Conservation (phyloP, 2,888 invertebrate species). For the Eucera pruinosa region DNA sequence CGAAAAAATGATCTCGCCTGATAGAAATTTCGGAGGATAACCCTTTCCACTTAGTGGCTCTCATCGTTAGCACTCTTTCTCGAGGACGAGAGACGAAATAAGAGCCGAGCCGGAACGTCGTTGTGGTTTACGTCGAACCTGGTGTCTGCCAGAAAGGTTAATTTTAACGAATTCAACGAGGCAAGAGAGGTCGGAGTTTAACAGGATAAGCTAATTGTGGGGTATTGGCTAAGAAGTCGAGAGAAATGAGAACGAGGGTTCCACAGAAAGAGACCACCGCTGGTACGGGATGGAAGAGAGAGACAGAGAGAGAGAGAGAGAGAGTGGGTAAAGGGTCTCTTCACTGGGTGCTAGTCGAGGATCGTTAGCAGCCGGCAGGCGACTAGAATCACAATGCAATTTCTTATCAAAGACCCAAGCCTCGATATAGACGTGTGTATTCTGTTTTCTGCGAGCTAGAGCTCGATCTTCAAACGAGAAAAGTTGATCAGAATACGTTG, state of each 20-base stretch:
- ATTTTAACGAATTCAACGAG: slow-evolving; percentile 83
- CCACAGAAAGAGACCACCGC: slow-evolving; percentile 55
- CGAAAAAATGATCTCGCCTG: slow-evolving; percentile 10
- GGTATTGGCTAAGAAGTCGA: slow-evolving; percentile 84
- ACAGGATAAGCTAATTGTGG: slow-evolving; percentile 85
- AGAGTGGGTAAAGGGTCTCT: slow-evolving; percentile 57
- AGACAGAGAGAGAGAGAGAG: slow-evolving; percentile 42
- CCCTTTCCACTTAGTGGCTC: slow-evolving; percentile 52
- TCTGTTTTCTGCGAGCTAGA: slow-evolving; percentile 73
- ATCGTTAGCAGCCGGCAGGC: slow-evolving; percentile 83
- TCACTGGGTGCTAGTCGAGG: slow-evolving; percentile 74
- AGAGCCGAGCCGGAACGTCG: slow-evolving; percentile 71
- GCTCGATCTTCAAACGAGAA: slow-evolving; percentile 66
- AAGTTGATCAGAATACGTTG: not conserved
- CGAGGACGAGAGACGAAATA: slow-evolving; percentile 59
- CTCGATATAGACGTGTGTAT: slow-evolving; percentile 57
- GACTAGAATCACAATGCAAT: slow-evolving; percentile 84
- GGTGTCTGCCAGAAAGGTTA: slow-evolving; percentile 75
- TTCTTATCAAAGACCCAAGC: slow-evolving; percentile 77
- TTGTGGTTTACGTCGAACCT: slow-evolving; percentile 74
- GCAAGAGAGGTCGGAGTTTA: slow-evolving; percentile 81
- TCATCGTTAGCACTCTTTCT: slow-evolving; percentile 68
- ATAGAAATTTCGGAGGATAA: slow-evolving; percentile 34
- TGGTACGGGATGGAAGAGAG: slow-evolving; percentile 17
- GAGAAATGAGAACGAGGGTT: slow-evolving; percentile 72